Base-by-base conservation (phyloP, 2,888 invertebrate genomes). In the Synergus gifuensis region DNA sequence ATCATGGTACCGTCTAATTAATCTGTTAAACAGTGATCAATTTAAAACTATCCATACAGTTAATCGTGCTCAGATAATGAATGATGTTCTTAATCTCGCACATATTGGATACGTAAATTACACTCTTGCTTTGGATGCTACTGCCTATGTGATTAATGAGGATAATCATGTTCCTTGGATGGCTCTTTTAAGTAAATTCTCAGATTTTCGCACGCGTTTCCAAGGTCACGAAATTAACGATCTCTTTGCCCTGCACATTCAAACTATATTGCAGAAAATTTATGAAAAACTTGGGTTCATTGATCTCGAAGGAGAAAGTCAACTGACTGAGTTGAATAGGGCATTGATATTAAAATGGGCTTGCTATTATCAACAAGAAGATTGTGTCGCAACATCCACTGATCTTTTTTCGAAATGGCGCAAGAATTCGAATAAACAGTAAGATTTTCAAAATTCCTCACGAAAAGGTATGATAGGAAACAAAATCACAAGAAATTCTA, bases 61-160 rank as follows among this genome's bases (percentile, higher is more conserved):
- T 12, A 96, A 96, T 88, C 93, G 96, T 82, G 96, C 96, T 0
- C 95, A 96, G 90, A 93, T 97, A 78, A 93, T 97, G 1, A 95
- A 96, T 86, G 97, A 97, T 89, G 91, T 95, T 4, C 93, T 95
- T 81, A 93, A 93, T 77, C 90, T 95, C 11, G 95, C 94, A 0
- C 92, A 94, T 88, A 93, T 94, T n/a, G 93, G 92, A 5, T 87
- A 93, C 2, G 82, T 94, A 36, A 82, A 92, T 4, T 95, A 95
- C 86, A 89, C 90, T 2, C 89, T 92, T 40, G 93, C 94, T 0
- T 92, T 96, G 12, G 94, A 94, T 80, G 93, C 95, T 5, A 89
- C 93, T 4, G 84, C 88, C 63, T 95, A 94, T 93, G 85, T 97
- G 82, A 92, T 93, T 79, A 92, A 93, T 4, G 96, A 96, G 91